Evolutionary conservation across 2,888 invertebrate genomes (phyloP).

Genomic region (Drosophila parthenogenetica): DNA sequence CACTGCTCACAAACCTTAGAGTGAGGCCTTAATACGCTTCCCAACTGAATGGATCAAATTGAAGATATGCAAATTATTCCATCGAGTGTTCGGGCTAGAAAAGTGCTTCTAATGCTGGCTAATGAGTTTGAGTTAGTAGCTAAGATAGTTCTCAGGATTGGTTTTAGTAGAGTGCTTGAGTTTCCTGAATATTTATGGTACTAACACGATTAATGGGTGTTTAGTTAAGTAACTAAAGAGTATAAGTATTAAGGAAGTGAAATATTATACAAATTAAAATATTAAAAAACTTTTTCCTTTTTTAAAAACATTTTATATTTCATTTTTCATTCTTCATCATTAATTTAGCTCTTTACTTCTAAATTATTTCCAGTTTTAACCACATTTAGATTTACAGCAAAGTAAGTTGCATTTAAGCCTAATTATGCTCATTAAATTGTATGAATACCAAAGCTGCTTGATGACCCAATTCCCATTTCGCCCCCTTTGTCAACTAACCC

Average conservation of each 20-base stretch:
- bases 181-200: background rate
- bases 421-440: background rate
- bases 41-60: conserved; percentile 24
- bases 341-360: too few relatives aligned
- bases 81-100: conserved; percentile 6
- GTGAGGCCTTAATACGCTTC: conserved; percentile 27
- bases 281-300: too few relatives aligned
- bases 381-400: too few relatives aligned
- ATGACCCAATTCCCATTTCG: background rate
- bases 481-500: background rate
- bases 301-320: background rate
- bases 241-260: too few relatives aligned
- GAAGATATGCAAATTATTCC: conserved; percentile 66
- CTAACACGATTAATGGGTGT: too few relatives aligned
- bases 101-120: conserved; percentile 20
- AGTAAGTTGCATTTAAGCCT: background rate
- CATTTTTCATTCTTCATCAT: background rate
- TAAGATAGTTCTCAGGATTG: background rate
- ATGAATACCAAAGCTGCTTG: background rate
- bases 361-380: too few relatives aligned
- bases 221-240: background rate
- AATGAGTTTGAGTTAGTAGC: conserved; percentile 34
- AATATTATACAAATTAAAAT: too few relatives aligned
- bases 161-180: background rate
- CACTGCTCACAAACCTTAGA: conserved; percentile 54